These are phyloP conservation scores for Drosophila pseudotalamancana DNA, from an alignment of 2,888 invertebrate species.

Conservation along the genomic window DNA sequence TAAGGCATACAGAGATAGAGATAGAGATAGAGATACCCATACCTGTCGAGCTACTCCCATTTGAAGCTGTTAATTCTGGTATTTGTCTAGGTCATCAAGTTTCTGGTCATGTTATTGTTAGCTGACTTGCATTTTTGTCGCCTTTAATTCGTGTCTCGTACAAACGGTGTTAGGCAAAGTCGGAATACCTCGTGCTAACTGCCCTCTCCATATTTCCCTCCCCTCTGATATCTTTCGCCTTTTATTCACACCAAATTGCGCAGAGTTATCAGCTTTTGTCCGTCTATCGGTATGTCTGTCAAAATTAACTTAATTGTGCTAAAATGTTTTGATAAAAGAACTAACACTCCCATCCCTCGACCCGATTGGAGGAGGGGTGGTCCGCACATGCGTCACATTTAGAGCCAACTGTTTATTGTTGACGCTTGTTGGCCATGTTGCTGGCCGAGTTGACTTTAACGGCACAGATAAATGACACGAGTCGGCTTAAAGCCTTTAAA, in stretches of 20 bases:
- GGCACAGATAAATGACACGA: slow-evolving; percentile 49
- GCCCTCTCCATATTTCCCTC: background rate
- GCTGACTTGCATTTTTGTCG: slow-evolving; percentile 30
- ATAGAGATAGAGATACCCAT: background rate
- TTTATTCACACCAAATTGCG: slow-evolving; percentile 41
- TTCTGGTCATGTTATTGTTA: slow-evolving; percentile 26
- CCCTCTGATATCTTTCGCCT: background rate
- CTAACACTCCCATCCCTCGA: slow-evolving; percentile 10
- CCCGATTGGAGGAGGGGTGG: background rate
- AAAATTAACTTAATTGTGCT: slow-evolving; percentile 66
- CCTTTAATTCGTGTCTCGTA: slow-evolving; percentile 20
- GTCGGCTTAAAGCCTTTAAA: slow-evolving; percentile 49
- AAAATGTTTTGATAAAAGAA: slow-evolving; percentile 58
- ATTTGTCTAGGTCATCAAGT: slow-evolving; percentile 50
- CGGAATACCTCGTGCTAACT: slow-evolving; percentile 40
- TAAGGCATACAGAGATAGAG: background rate
- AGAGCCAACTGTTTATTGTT: slow-evolving; percentile 39
- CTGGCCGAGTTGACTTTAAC: slow-evolving; percentile 52
- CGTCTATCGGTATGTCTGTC: slow-evolving; percentile 37
- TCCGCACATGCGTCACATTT: slow-evolving; percentile 58
- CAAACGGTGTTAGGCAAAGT: slow-evolving; percentile 43
- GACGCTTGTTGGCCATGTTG: slow-evolving; percentile 38
- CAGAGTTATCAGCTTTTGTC: slow-evolving; percentile 17
- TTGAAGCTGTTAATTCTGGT: slow-evolving; percentile 50
- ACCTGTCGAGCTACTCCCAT: slow-evolving; percentile 11